Base-by-base conservation (phyloP, 1,140 invertebrate species). In the Belonocnema kinseyi region DNA sequence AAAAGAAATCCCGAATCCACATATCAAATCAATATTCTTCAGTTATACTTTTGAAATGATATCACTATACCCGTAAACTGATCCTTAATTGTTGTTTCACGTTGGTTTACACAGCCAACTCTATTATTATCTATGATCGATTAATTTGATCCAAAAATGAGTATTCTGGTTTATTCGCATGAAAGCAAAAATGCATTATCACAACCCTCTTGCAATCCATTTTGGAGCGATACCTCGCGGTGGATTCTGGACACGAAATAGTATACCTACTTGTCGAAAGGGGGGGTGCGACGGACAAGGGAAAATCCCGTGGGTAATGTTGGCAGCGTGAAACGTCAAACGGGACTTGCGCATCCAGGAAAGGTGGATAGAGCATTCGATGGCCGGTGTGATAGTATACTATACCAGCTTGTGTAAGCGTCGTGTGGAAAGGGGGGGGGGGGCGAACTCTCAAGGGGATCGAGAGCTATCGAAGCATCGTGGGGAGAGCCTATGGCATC, bases 241-340 rank as follows among this genome's bases (percentile, higher is more conserved):
- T 79, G 79, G 82, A 87, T 87, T 87, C 85, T 80, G 84, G 83
- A 83, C 85, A 87, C 83, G 83, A 82, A 88, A 86, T 80, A 77
- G 77, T 46, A 46, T 46, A 33, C 26, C 4, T 46, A 46, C 40
- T 46, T 46, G 40, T 46, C 40, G 40, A 46, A 46, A 46, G 7
- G 40, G 40, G 40, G 10, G 10, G 5, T 10, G 40, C 7, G 10
- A 73, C 77, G 79, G 78, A 76, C 74, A 54, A 73, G 72, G 81
- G 75, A 78, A 79, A 81, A 87, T 88, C 82, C 87, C 87, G 82
- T 82, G 80, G 86, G 87, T 84, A 82, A 86, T 81, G 82, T 83
- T 80, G 85, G 83, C 86, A 88, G 87, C 85, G 86, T 82, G 80
- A 87, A 87, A 85, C 88, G 85, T 86, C 87, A 88, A 87, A 85